Conservation (phyloP, 2,113 vertebrate genomes). For the Narcine bancroftii region DNA sequence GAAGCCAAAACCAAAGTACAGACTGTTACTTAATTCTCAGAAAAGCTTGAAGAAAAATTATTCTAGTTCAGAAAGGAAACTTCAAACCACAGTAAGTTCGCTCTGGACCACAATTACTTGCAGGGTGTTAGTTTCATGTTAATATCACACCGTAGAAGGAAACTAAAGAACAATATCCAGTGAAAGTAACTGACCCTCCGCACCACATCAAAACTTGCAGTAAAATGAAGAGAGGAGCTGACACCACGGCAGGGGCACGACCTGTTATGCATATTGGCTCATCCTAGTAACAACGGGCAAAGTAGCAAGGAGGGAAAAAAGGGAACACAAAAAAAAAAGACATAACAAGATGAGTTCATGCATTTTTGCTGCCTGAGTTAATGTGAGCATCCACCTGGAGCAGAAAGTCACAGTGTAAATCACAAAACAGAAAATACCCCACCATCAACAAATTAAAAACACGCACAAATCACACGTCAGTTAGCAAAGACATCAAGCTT, state of each 20-base stretch:
- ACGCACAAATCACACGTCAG: conserved; percentile 50
- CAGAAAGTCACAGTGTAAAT: conserved; percentile 39
- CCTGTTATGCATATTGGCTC: conserved; percentile 79
- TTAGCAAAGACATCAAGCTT: conserved; percentile 52
- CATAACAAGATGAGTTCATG: conserved; percentile 66
- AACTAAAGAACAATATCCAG: conserved; percentile 53
- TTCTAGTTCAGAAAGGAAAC: background rate
- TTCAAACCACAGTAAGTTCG: conserved; percentile 36
- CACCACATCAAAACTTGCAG: conserved; percentile 88
- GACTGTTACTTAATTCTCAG: background rate
- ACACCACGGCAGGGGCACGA: conserved; percentile 65
- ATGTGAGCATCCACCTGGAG: conserved; percentile 45
- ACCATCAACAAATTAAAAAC: conserved; percentile 45
- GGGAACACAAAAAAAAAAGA: conserved; percentile 64
- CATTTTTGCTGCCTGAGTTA: conserved; percentile 61
- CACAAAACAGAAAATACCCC: conserved; percentile 47
- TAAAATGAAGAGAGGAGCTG: conserved; percentile 72
- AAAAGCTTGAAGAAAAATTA: background rate
- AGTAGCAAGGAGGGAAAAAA: conserved; percentile 67
- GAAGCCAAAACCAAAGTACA: background rate
- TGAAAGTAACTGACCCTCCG: conserved; percentile 84
- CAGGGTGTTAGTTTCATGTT: conserved; percentile 32
- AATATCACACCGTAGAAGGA: conserved; percentile 39
- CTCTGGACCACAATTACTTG: conserved; percentile 39
- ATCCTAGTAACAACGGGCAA: conserved; percentile 76